Base-by-base conservation (phyloP, 2,888 invertebrate species). In the Sminthurinus aureus region DNA sequence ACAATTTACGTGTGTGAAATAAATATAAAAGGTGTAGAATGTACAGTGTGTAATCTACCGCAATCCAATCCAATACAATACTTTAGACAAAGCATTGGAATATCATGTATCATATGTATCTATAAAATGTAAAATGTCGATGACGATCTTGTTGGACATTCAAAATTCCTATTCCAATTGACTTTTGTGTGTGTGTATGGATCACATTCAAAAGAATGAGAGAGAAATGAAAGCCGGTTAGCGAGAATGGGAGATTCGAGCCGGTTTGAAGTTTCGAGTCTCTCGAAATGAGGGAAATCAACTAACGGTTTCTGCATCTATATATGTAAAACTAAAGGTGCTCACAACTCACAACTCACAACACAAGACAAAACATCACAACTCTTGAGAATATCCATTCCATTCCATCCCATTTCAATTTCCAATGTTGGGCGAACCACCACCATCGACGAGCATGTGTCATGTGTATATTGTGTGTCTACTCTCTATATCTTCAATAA, bases 191-290 rank as follows among this genome's bases (percentile, higher is more conserved):
- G 38, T 38, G 38, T 38, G 38, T 38, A 6, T 38, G 38, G 1
- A 38, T 38, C 58, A 58, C 9, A 11, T 20, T 69, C 22, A 20
- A 20, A 69, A 75, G 75, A 75, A 20, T n/a, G 75, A 75, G 75
- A 50, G 51, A 75, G 75, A 74, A 26, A 24, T 13, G n/a, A 18
- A 79, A 80, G 80, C 79, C 79, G 79, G 79, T 79, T 79, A 71
- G 80, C 51, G 69, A 80, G 69, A 80, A 71, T 80, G 80, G 22
- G 69, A 80, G 69, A 80, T 80, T 80, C 73, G 80, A 80, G 80
- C 80, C 80, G 80, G 80, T 80, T 80, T 80, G 71, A 73, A 67
- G 78, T 38, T 79, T 79, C 69, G 79, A 69, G 79, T 67, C 80
- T 58, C 80, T 52, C 71, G 51, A 69, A 80, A 71, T 71, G 79